These are phyloP conservation scores for Ditula angustiorana DNA, from an alignment of 2,888 invertebrate species.

Conservation along the genomic window DNA sequence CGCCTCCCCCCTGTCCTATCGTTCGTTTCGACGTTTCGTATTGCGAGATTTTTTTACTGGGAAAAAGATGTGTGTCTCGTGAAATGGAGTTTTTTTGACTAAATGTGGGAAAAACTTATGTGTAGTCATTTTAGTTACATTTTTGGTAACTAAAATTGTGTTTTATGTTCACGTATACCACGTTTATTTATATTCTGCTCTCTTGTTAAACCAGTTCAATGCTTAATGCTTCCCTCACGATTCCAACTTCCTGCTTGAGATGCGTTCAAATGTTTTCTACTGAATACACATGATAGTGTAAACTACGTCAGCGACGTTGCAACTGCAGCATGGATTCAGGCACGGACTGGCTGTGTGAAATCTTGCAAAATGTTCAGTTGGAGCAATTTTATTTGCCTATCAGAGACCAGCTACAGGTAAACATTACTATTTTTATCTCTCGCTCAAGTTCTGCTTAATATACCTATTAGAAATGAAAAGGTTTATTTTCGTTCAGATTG, in stretches of 20 bases:
- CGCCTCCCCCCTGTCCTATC: not conserved
- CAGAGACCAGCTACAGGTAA: slow-evolving; percentile 95
- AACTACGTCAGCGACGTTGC: slow-evolving; percentile 42
- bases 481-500: no score
- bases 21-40: slow-evolving; percentile 6
- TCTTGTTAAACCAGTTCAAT: slow-evolving; percentile 30
- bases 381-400: slow-evolving; percentile 96
- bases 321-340: slow-evolving; percentile 71
- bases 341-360: slow-evolving; percentile 93
- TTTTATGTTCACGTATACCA: not conserved
- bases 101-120: slow-evolving; percentile 13
- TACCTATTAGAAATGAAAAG: no score
- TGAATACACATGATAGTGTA: slow-evolving; percentile 46
- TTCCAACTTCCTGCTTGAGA: slow-evolving; percentile 75
- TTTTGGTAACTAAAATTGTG: not conserved
- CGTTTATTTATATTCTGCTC: slow-evolving; percentile 14
- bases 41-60: slow-evolving; percentile 27
- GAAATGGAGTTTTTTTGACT: not conserved
- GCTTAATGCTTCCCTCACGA: slow-evolving; percentile 50
- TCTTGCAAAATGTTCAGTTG: slow-evolving; percentile 95
- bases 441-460: not conserved
- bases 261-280: slow-evolving; percentile 57
- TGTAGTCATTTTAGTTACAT: not conserved
- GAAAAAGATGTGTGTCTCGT: slow-evolving; percentile 18
- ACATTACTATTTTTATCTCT: slow-evolving; percentile 40